Evolutionary conservation across 2,797 vertebrate genomes (phyloP).

Genomic region (Cossypha polioptera): DNA sequence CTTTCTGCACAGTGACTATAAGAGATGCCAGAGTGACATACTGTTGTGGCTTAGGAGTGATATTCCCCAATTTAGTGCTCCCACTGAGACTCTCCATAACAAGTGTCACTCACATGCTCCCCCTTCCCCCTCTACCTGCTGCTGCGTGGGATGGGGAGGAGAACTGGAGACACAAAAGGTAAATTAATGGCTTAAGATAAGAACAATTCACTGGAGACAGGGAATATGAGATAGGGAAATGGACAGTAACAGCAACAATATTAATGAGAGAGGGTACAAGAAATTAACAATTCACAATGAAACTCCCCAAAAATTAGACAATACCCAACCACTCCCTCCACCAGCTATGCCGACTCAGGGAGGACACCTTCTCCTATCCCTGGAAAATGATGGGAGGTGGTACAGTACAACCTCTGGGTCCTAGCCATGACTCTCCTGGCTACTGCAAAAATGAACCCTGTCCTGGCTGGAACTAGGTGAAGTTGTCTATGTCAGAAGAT

Average conservation of each 20-base stretch:
- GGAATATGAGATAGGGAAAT: background rate
- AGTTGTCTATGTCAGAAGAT: background rate
- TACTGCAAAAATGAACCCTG: background rate
- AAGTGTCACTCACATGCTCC: too few species aligned
- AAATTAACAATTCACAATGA: background rate
- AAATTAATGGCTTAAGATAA: background rate
- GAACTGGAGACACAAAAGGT: background rate
- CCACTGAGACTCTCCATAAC: background rate
- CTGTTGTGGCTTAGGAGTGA: background rate
- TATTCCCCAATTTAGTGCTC: background rate
- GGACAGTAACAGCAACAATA: background rate
- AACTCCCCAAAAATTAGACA: too few species aligned
- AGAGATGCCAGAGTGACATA: background rate
- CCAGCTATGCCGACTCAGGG: rapidly evolving
- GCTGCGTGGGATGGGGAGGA: background rate
- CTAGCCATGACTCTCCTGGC: background rate
- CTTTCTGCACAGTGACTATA: background rate
- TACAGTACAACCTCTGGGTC: background rate
- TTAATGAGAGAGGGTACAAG: background rate
- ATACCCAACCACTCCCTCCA: rapidly evolving
- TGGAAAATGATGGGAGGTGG: background rate
- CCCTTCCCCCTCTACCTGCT: too few species aligned
- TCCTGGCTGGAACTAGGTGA: background rate
- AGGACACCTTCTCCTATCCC: rapidly evolving
- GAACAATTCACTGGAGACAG: background rate